A percentile compares a stretch with the other conserved stretches of the same genome.
phyloP scores from a whole-genome alignment of 2,797 vertebrate species.

The Choloepus didactylus region DNA sequence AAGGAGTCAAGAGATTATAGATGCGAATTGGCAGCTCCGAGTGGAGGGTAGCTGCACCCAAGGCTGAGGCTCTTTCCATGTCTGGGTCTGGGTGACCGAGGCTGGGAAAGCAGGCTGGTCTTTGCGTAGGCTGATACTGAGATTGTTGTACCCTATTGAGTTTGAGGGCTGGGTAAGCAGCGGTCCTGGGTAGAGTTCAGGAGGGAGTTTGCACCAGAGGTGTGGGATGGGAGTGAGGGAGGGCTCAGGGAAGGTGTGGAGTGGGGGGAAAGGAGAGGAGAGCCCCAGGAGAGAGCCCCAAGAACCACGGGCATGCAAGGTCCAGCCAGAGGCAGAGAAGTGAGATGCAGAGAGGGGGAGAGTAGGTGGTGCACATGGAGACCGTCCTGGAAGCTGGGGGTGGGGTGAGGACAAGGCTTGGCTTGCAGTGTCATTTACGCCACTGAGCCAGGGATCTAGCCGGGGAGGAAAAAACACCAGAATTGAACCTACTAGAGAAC shows the following conservation, averaged over 20 bases:
- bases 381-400: background rate
- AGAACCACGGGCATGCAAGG: background rate
- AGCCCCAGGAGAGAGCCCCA: background rate
- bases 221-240: background rate
- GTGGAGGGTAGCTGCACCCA: accelerated
- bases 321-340: too few relatives aligned
- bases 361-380: background rate
- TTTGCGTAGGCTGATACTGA: background rate
- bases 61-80: background rate
- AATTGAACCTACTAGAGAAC: background rate
- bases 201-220: background rate
- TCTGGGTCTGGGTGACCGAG: background rate
- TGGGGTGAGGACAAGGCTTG: background rate
- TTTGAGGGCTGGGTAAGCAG: background rate
- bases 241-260: accelerated
- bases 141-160: background rate
- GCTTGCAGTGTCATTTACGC: accelerated
- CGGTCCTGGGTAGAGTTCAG: background rate
- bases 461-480: background rate
- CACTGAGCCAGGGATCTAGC: background rate
- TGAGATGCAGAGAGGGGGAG: accelerated
- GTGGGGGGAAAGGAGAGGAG: background rate
- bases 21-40: background rate
- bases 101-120: background rate
- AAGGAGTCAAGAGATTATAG: background rate